These are phyloP conservation scores for Brachionus manjavacas DNA, from an alignment of 1,140 invertebrate genomes.

Conservation along the genomic window DNA sequence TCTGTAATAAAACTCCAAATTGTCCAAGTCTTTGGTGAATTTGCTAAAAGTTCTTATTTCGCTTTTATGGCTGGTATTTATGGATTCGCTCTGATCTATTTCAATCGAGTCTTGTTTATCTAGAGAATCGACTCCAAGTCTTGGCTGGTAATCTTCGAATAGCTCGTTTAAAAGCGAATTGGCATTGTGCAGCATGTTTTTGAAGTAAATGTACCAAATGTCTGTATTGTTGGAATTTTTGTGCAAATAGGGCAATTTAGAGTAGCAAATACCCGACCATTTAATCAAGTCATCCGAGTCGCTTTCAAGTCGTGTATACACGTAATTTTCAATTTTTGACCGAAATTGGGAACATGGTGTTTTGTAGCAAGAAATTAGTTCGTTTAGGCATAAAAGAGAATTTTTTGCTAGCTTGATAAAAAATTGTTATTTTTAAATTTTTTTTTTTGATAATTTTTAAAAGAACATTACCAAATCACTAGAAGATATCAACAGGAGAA, in stretches of 20 bases:
- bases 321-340: constrained; percentile 4
- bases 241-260: neutral
- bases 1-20: constrained; percentile 23
- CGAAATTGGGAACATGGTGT: constrained; percentile 12
- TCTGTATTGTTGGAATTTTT: constrained; percentile 28
- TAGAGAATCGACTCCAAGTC: neutral
- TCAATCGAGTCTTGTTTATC: neutral
- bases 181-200: neutral
- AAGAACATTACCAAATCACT: constrained; percentile 4
- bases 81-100: neutral
- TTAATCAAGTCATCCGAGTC: constrained; percentile 3
- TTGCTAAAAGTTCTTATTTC: neutral
- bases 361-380: constrained; percentile 1
- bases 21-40: neutral
- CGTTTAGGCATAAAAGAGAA: neutral
- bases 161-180: neutral
- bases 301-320: neutral
- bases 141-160: neutral
- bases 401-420: neutral
- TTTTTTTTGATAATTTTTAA: neutral
- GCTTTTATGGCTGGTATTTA: neutral
- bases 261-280: neutral
- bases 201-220: neutral
- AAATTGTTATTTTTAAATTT: no score
- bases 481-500: neutral